phyloP scores from a whole-genome alignment of 2,113 vertebrate genomes.

The Scomber colias region DNA sequence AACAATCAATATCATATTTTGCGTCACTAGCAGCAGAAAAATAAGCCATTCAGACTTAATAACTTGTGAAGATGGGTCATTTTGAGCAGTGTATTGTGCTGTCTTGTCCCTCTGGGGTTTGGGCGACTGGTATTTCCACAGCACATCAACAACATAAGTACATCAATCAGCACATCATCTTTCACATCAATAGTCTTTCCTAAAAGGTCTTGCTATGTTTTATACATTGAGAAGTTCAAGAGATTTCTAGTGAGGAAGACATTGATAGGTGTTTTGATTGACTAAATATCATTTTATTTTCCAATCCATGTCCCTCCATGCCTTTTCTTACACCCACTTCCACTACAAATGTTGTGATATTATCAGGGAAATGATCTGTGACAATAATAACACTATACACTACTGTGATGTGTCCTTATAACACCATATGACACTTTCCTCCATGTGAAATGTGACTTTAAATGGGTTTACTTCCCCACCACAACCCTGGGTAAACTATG shows the following conservation, averaged over 20 bases:
- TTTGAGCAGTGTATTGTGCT: background rate
- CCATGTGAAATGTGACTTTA: background rate
- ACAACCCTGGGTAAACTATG: background rate
- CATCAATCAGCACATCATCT: background rate
- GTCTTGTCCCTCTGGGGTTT: background rate
- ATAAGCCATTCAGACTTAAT: background rate
- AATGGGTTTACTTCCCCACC: conserved; percentile 8
- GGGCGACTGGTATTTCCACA: background rate
- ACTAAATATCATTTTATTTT: too few relatives aligned
- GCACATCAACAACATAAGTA: conserved; percentile 14
- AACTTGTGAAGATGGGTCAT: background rate
- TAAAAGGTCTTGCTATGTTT: background rate
- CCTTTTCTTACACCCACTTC: background rate
- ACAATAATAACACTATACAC: background rate
- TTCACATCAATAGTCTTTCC: background rate
- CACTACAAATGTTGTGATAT: background rate
- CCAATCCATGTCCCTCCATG: background rate
- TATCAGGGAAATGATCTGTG: background rate
- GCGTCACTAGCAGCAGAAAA: background rate
- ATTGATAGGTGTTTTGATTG: too few relatives aligned
- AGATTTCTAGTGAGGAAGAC: background rate
- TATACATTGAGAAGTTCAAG: background rate
- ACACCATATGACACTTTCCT: background rate
- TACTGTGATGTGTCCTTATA: background rate
- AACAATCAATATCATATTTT: background rate